A percentile compares a stretch with the other conserved stretches of the same genome.
These are phyloP conservation scores for Myotis davidii DNA, from an alignment of 2,113 vertebrate species.

Conservation along the genomic window DNA sequence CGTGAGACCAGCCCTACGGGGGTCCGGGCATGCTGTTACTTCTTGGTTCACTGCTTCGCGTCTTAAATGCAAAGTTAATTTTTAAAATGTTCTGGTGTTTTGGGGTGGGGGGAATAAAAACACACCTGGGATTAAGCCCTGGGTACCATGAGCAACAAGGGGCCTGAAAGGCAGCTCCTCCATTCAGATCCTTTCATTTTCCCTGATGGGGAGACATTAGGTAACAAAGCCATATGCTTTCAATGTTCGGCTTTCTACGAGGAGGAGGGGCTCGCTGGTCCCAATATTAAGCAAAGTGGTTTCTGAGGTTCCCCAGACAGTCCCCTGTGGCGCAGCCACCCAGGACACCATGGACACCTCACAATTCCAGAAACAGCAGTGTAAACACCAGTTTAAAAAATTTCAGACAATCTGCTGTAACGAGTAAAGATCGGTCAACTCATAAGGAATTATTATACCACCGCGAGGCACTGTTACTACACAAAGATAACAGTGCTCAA, in stretches of 20 bases:
- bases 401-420: background rate
- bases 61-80: background rate
- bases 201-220: background rate
- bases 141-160: background rate
- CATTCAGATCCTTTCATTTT: background rate
- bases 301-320: background rate
- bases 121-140: background rate
- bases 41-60: background rate
- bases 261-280: background rate
- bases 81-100: background rate
- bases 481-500: background rate
- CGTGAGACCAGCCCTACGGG: fast-evolving
- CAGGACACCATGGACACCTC: background rate
- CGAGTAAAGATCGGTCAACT: background rate
- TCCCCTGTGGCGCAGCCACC: background rate
- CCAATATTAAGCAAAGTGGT: background rate
- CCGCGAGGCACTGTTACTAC: background rate
- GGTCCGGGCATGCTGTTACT: background rate
- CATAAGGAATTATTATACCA: background rate
- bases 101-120: background rate
- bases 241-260: background rate
- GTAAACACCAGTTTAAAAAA: background rate
- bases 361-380: background rate
- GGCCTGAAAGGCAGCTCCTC: background rate
- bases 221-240: background rate